Evolutionary conservation across 2,113 vertebrate species (phyloP).

Genomic region (Pelecanoides urinatrix): DNA sequence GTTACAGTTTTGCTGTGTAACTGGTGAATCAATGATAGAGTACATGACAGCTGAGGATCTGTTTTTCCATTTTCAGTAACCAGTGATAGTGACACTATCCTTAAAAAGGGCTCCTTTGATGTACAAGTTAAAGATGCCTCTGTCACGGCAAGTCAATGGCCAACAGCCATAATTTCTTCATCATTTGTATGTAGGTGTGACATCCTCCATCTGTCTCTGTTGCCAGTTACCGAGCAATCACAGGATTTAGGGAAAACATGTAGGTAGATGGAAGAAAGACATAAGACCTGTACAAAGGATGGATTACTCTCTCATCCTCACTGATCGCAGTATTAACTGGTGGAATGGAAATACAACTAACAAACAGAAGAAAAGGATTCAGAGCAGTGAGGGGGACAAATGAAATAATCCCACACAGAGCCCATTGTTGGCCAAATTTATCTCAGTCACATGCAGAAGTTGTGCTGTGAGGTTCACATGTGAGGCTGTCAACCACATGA

Average conservation of each 20-base stretch:
- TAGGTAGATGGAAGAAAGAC: neutral
- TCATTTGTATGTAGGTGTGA: constrained; percentile 10
- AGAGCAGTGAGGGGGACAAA: neutral
- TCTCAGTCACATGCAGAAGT: neutral
- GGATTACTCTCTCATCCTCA: neutral
- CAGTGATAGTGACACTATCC: neutral
- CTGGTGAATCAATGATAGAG: neutral
- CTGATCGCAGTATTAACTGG: neutral
- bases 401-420: neutral
- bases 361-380: neutral
- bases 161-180: constrained; percentile 1
- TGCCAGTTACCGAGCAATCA: neutral
- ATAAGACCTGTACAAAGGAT: neutral
- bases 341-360: neutral
- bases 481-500: accelerated
- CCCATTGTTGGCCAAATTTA: neutral
- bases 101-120: neutral
- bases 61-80: neutral
- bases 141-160: neutral
- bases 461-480: neutral
- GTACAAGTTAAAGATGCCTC: neutral
- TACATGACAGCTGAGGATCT: neutral
- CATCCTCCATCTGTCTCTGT: constrained; percentile 33
- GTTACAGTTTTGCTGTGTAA: neutral
- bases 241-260: neutral